phyloP scores from a whole-genome alignment of 2,888 invertebrate species.

The Encarsia formosa region DNA sequence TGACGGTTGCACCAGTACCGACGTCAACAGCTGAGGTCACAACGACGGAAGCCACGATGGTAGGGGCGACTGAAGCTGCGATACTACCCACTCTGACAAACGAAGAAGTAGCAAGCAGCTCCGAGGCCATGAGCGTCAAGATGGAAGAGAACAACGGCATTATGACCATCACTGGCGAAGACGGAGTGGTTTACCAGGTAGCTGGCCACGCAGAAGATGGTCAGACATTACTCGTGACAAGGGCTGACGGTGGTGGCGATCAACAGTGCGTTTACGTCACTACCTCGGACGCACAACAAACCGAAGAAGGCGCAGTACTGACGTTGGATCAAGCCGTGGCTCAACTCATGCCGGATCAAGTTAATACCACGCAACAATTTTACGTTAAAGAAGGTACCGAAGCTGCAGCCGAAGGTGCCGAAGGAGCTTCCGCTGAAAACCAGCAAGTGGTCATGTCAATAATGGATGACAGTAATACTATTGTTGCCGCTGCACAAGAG shows the following conservation, averaged over 20 bases:
- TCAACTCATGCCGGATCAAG: slow-evolving; percentile 57
- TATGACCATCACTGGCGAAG: slow-evolving; percentile 77
- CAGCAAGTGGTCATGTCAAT: slow-evolving; percentile 53
- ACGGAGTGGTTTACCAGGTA: slow-evolving; percentile 76
- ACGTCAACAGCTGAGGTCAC: not conserved
- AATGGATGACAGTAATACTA: slow-evolving; percentile 48
- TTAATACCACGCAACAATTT: slow-evolving; percentile 46
- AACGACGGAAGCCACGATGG: slow-evolving; percentile 4
- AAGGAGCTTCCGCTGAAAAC: slow-evolving; percentile 34
- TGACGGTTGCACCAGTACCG: slow-evolving; percentile 24
- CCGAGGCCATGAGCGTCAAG: slow-evolving; percentile 41
- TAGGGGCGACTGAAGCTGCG: slow-evolving; percentile 21
- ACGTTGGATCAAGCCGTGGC: slow-evolving; percentile 58
- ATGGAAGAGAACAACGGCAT: slow-evolving; percentile 57
- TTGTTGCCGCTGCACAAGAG: slow-evolving; percentile 45
- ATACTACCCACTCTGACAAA: not conserved
- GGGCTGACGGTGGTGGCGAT: slow-evolving; percentile 69
- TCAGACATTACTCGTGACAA: slow-evolving; percentile 70
- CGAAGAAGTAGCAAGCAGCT: not conserved
- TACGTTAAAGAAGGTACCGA: slow-evolving; percentile 46
- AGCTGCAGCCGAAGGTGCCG: slow-evolving; percentile 32
- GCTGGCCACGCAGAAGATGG: slow-evolving; percentile 78
- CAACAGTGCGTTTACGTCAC: slow-evolving; percentile 68
- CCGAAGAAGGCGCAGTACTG: slow-evolving; percentile 55
- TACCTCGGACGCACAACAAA: slow-evolving; percentile 54